These are phyloP conservation scores for Noctuana brunneofusca DNA, from an alignment of 2,888 invertebrate genomes.

Conservation along the genomic window DNA sequence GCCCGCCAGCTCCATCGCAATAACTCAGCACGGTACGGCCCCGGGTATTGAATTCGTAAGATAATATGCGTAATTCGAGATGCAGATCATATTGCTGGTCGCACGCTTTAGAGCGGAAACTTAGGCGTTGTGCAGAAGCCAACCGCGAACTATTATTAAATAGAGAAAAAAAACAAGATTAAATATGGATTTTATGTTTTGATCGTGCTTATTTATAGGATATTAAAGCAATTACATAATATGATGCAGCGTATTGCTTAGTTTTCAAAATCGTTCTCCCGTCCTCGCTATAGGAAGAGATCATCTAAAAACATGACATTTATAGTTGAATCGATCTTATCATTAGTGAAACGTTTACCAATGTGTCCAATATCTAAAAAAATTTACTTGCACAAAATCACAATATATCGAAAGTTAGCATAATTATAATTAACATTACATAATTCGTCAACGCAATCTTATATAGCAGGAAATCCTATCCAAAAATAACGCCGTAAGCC, in stretches of 20 bases:
- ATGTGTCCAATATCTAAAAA: too few relatives aligned
- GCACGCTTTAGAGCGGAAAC: constrained; percentile 72
- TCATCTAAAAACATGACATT: neutral
- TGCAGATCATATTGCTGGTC: constrained; percentile 63
- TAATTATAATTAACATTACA: constrained; percentile 1
- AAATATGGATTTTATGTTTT: constrained; percentile 3
- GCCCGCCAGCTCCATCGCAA: constrained; percentile 62
- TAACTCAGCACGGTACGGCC: constrained; percentile 56
- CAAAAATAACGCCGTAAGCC: neutral
- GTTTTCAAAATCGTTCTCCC: neutral
- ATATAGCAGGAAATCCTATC: neutral
- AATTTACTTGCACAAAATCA: neutral
- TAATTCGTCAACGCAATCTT: neutral
- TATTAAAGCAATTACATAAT: neutral
- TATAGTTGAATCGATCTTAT: neutral
- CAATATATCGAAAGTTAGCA: neutral
- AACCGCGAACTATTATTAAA: constrained; percentile 26
- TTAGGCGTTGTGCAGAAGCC: constrained; percentile 43
- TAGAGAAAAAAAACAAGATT: constrained; percentile 38
- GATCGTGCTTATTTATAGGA: neutral
- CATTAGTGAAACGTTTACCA: neutral
- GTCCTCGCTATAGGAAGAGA: neutral
- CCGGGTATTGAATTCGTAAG: constrained; percentile 64
- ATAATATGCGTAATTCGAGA: constrained; percentile 68
- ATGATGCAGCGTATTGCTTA: neutral